phyloP scores from a whole-genome alignment of 2,888 invertebrate genomes.

The Stegophylla sp. region DNA sequence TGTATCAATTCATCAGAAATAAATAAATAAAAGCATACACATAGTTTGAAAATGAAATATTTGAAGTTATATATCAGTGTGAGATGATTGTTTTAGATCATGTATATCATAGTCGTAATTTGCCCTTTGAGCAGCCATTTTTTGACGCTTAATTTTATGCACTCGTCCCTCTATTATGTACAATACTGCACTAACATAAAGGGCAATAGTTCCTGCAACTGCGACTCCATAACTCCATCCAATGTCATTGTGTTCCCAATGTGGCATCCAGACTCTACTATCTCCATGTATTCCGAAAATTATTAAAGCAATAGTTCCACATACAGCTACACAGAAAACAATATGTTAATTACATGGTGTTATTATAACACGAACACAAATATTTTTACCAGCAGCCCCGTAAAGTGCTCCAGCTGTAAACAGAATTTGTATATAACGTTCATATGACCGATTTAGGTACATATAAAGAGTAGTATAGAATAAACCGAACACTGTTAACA shows the following conservation, averaged over 20 bases:
- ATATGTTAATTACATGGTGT: constrained; percentile 31
- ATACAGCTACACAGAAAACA: constrained; percentile 70
- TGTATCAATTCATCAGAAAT: constrained; percentile 13
- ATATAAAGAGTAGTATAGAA: constrained; percentile 78
- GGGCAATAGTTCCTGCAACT: constrained; percentile 77
- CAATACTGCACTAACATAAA: constrained; percentile 79
- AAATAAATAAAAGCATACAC: constrained; percentile 18
- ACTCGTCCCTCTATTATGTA: constrained; percentile 85
- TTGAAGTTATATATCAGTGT: constrained; percentile 74
- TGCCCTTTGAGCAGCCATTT: constrained; percentile 65
- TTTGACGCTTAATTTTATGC: constrained; percentile 76
- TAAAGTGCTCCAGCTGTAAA: constrained; percentile 78
- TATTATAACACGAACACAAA: background rate
- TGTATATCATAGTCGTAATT: constrained; percentile 74
- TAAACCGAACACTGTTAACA: constrained; percentile 72
- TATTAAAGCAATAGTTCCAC: constrained; percentile 82
- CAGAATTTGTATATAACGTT: constrained; percentile 77
- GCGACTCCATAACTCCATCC: constrained; percentile 93
- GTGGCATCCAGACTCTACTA: constrained; percentile 93
- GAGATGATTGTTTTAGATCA: constrained; percentile 71
- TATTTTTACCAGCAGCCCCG: constrained; percentile 70
- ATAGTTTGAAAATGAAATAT: background rate
- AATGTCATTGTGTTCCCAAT: constrained; percentile 93
- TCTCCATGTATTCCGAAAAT: constrained; percentile 91
- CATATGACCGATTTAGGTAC: constrained; percentile 77